Evolutionary conservation across 37 sponge, comb jelly and placozoan species (phyloP).

Genomic region (Geodia barretti): DNA sequence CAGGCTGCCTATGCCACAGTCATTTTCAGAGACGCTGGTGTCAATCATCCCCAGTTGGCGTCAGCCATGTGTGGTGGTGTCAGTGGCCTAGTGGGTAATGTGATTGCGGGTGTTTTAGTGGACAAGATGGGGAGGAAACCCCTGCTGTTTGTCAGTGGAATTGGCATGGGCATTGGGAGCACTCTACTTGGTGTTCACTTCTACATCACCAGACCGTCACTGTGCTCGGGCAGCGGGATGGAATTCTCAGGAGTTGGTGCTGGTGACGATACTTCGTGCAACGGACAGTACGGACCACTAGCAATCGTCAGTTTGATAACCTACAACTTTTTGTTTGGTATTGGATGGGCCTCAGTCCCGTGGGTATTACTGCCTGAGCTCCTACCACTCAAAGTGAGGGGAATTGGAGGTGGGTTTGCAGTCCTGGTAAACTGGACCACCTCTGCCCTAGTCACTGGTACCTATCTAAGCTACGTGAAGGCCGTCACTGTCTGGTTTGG

Average conservation of each 20-base stretch:
- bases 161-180: conserved; percentile 22
- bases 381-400: conserved; percentile 61
- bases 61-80: conserved; percentile 32
- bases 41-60: background rate
- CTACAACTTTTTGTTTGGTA: conserved; percentile 45
- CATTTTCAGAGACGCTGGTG: conserved; percentile 51
- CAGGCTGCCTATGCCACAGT: conserved; percentile 27
- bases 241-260: background rate
- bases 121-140: conserved; percentile 73
- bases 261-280: background rate
- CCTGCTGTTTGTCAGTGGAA: conserved; percentile 46
- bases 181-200: conserved; percentile 45
- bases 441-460: conserved; percentile 44
- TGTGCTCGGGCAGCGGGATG: background rate
- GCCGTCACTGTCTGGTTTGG: conserved; percentile 4
- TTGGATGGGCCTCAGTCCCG: conserved; percentile 62
- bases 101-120: conserved; percentile 48
- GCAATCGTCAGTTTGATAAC: conserved; percentile 38
- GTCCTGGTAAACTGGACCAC: conserved; percentile 40
- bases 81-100: conserved; percentile 2
- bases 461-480: conserved; percentile 19
- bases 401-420: conserved; percentile 48
- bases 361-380: conserved; percentile 70
- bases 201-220: conserved; percentile 13
- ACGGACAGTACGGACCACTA: conserved; percentile 8